Evolutionary conservation across 2,113 vertebrate species (phyloP).

Genomic region (Crotalus helleri): DNA sequence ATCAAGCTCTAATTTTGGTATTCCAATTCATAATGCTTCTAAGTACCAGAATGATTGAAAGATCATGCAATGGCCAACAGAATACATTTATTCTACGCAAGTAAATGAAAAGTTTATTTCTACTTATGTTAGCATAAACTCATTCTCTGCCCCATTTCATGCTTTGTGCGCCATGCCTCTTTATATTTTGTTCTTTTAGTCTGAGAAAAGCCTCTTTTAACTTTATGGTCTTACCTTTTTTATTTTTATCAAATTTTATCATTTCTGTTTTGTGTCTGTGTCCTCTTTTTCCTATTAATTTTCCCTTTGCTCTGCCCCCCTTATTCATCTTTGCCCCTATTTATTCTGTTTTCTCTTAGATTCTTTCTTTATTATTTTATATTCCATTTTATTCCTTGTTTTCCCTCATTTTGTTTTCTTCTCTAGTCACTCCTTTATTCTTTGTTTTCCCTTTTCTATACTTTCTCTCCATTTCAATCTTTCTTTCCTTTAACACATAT

Average conservation of each 20-base stretch:
- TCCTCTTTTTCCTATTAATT: background rate
- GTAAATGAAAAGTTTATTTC: background rate
- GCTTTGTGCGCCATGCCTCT: background rate
- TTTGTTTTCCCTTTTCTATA: background rate
- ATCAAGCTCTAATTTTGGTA: background rate
- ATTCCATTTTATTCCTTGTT: background rate
- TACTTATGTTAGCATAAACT: background rate
- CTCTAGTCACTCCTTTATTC: background rate
- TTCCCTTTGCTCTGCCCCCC: background rate
- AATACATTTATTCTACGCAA: too few relatives aligned
- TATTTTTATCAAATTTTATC: background rate
- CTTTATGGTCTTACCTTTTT: background rate
- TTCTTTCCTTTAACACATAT: background rate
- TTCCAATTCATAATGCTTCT: background rate
- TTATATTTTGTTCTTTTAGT: background rate
- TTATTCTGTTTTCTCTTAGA: background rate
- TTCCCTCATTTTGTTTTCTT: background rate
- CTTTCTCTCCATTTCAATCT: background rate
- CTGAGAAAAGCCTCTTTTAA: background rate
- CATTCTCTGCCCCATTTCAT: background rate
- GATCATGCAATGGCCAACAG: too few relatives aligned
- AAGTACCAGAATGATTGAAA: background rate
- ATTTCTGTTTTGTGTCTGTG: background rate
- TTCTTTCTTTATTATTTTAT: background rate
- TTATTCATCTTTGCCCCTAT: background rate